phyloP scores from a whole-genome alignment of 2,113 vertebrate species.

The Dipodomys stephensi region DNA sequence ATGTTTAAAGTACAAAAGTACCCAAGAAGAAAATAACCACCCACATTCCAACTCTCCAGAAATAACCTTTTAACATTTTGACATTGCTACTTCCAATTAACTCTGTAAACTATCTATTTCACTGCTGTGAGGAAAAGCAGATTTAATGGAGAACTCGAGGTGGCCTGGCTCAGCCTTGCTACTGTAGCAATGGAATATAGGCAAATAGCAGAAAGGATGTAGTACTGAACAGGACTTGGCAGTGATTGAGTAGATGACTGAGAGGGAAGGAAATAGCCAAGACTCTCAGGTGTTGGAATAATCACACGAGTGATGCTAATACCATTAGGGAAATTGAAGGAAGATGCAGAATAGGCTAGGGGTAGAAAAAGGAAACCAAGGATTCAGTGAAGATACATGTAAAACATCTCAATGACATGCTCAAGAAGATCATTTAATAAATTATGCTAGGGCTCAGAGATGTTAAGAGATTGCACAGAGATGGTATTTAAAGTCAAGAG shows the following conservation, averaged over 20 bases:
- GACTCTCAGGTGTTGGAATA: not conserved
- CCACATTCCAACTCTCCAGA: slow-evolving; percentile 51
- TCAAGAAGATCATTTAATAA: not conserved
- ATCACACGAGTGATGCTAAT: not conserved
- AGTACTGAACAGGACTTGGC: not conserved
- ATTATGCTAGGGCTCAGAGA: not conserved
- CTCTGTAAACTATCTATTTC: slow-evolving; percentile 24
- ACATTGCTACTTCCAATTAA: slow-evolving; percentile 42
- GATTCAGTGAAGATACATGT: slow-evolving; percentile 1
- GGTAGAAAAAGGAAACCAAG: not conserved
- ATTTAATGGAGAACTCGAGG: slow-evolving; percentile 6
- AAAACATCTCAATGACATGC: not conserved
- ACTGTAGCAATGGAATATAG: not conserved
- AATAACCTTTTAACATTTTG: slow-evolving; percentile 50
- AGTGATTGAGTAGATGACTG: not conserved
- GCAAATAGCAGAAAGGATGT: not conserved
- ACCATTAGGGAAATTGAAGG: not conserved
- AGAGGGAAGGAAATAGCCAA: not conserved
- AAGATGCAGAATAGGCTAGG: not conserved
- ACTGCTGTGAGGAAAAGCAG: not conserved
- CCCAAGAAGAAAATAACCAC: slow-evolving; percentile 69
- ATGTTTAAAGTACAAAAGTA: slow-evolving; percentile 61
- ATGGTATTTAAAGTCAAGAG: not conserved
- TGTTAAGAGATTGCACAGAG: not conserved
- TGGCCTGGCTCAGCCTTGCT: not conserved